Conservation (phyloP, 2,797 vertebrate species). For the Diplodus sargus region DNA sequence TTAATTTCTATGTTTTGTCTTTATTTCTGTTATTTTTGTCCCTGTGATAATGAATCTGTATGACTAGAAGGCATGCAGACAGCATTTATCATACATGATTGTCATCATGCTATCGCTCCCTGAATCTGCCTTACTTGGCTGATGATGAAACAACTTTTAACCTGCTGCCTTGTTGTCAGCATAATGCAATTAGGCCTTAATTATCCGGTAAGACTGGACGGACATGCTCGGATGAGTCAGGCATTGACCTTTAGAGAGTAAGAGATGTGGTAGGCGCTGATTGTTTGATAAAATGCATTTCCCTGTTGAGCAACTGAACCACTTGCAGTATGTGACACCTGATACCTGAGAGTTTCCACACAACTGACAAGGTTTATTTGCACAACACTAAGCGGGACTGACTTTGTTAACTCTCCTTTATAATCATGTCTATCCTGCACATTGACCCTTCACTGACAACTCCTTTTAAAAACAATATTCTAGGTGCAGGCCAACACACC, state of each 20-base stretch:
- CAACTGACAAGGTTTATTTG: not conserved
- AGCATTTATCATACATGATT: not conserved
- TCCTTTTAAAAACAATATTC: not conserved
- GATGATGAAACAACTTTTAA: not conserved
- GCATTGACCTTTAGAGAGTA: not conserved
- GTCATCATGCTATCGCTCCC: not conserved
- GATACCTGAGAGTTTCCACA: not conserved
- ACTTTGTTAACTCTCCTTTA: not conserved
- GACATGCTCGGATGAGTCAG: not conserved
- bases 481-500: slow-evolving; percentile 8
- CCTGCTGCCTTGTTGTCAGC: slow-evolving; percentile 4
- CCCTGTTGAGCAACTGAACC: not conserved
- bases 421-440: not conserved
- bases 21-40: not conserved
- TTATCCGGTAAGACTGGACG: not conserved
- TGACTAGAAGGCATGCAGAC: not conserved
- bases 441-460: not conserved
- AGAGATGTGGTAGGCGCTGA: not conserved
- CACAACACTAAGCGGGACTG: not conserved
- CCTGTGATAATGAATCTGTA: not conserved
- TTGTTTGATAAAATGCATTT: not conserved
- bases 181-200: not conserved
- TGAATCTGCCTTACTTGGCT: not conserved
- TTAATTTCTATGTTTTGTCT: not conserved
- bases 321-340: not conserved